Conservation (phyloP, 2,888 invertebrate species). For the Parthenolecanium corni region DNA sequence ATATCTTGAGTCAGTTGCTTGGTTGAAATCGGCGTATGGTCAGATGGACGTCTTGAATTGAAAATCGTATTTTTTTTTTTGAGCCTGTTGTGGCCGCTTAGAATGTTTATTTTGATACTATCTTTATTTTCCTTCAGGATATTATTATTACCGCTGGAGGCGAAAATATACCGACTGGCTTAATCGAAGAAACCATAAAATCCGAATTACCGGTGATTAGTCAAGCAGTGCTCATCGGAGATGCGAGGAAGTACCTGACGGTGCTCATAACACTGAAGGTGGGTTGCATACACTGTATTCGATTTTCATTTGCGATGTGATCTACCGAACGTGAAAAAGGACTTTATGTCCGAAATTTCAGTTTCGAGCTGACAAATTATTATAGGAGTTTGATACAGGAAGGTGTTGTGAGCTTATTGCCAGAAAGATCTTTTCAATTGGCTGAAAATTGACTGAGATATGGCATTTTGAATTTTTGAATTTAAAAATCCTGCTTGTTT, state of each 20-base stretch:
- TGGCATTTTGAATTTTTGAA: too few species aligned
- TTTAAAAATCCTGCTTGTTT: too few species aligned
- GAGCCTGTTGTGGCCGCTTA: too few species aligned
- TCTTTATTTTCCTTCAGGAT: conserved; percentile 47
- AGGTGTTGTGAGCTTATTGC: too few species aligned
- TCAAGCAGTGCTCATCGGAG: conserved; percentile 77
- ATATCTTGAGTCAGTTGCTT: background rate
- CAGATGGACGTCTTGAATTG: background rate
- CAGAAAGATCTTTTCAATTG: too few species aligned
- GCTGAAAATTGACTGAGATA: too few species aligned
- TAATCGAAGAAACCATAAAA: conserved; percentile 72
- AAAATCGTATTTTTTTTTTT: background rate
- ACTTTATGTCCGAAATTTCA: too few species aligned
- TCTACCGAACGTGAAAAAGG: too few species aligned
- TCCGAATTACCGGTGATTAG: conserved; percentile 62
- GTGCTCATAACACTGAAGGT: conserved; percentile 79
- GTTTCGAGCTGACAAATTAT: too few species aligned
- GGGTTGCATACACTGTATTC: conserved; percentile 29
- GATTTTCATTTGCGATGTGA: background rate
- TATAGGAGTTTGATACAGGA: too few species aligned
- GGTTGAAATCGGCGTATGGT: too few species aligned
- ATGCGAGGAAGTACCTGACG: conserved; percentile 73
- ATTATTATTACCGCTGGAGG: conserved; percentile 87
- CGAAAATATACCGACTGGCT: conserved; percentile 80
- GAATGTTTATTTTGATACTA: background rate